Conservation (phyloP, 2,888 invertebrate genomes). For the Drosophila pegasa region DNA sequence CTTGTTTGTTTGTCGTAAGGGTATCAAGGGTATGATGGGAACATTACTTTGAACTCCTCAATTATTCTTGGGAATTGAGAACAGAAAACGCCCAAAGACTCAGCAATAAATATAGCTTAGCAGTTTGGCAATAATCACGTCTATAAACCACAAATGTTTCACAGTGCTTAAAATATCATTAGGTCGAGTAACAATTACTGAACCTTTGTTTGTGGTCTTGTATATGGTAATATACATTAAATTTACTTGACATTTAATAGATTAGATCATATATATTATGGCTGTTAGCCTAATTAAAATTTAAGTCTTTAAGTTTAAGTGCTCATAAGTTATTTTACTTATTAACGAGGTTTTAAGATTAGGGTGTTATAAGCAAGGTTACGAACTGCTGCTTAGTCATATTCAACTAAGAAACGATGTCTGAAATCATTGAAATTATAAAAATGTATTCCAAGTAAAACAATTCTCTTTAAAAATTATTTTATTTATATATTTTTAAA, state of each 20-base stretch:
- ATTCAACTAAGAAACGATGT: background rate
- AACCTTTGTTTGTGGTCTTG: no score
- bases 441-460: no score
- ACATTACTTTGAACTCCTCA: background rate
- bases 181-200: no score
- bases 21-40: constrained; percentile 13
- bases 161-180: constrained; percentile 4
- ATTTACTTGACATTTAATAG: no score
- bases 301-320: background rate
- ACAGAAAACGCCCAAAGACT: background rate
- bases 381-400: background rate
- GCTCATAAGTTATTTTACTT: background rate
- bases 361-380: background rate
- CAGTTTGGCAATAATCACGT: background rate
- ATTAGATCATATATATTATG: background rate
- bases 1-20: constrained; percentile 19
- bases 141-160: background rate
- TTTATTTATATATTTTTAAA: no score
- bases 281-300: background rate
- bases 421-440: no score
- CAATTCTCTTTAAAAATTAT: no score
- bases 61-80: background rate
- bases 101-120: background rate
- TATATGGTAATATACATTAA: no score
- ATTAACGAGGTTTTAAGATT: background rate